Conservation (phyloP, 2,797 vertebrate genomes). For the Zenarchopterus dispar region DNA sequence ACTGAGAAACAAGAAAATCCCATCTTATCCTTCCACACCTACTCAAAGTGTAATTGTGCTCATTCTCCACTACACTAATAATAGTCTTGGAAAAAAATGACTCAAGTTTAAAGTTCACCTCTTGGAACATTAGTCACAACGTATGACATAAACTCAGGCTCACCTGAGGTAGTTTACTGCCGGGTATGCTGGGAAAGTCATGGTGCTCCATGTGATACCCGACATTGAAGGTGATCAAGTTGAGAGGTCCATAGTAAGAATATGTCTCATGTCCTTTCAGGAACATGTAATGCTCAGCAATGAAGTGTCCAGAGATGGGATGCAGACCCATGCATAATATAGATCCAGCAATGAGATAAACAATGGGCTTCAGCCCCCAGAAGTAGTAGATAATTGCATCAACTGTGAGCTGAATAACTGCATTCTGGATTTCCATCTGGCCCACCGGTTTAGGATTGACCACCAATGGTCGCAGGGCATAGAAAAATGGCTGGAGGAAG, state of each 20-base stretch:
- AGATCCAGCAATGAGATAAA: slow-evolving; percentile 92
- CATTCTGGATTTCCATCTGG: slow-evolving; percentile 89
- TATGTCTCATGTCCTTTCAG: slow-evolving; percentile 96
- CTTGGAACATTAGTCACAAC: background rate
- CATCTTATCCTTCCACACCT: slow-evolving; percentile 21
- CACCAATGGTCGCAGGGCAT: slow-evolving; percentile 88
- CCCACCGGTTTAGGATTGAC: slow-evolving; percentile 93
- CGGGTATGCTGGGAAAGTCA: slow-evolving; percentile 97
- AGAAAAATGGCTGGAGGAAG: slow-evolving; percentile 91
- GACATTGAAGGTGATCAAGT: slow-evolving; percentile 95
- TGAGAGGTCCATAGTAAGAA: slow-evolving; percentile 95
- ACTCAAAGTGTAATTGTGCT: slow-evolving; percentile 6
- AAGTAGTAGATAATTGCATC: slow-evolving; percentile 85
- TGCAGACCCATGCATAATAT: slow-evolving; percentile 93
- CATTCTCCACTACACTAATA: background rate
- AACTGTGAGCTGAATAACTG: slow-evolving; percentile 82
- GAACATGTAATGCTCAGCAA: slow-evolving; percentile 98
- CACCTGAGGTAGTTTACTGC: slow-evolving; percentile 93
- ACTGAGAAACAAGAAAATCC: slow-evolving; percentile 14
- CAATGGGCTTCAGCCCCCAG: slow-evolving; percentile 91
- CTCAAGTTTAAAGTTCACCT: slow-evolving; percentile 18
- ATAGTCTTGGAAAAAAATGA: slow-evolving; percentile 2
- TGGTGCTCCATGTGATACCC: slow-evolving; percentile 99
- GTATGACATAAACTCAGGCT: slow-evolving; percentile 16
- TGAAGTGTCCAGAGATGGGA: slow-evolving; percentile 97